phyloP scores from a whole-genome alignment of 2,888 invertebrate genomes.

The Sinohyriopsis cumingii region DNA sequence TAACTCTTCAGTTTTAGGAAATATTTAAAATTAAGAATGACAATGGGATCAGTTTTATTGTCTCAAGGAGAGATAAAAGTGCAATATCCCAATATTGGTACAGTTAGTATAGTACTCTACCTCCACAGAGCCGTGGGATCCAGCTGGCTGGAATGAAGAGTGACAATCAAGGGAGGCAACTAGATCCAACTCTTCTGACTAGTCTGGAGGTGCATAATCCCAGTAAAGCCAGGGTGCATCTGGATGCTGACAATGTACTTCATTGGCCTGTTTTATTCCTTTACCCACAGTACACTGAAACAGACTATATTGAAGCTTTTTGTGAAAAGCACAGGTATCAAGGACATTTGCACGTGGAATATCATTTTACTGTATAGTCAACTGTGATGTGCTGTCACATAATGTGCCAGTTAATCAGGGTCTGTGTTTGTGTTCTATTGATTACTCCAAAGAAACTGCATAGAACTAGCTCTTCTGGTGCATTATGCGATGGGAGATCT shows the following conservation, averaged over 20 bases:
- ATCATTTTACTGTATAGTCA: no score
- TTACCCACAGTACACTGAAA: conserved; percentile 90
- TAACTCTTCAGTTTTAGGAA: not conserved
- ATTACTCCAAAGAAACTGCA: no score
- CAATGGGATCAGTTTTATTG: not conserved
- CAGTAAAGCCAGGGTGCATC: conserved; percentile 65
- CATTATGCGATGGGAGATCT: no score
- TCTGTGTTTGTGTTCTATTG: no score
- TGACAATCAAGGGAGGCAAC: conserved; percentile 20
- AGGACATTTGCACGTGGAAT: conserved; percentile 11
- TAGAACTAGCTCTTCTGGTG: no score
- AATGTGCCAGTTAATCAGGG: no score
- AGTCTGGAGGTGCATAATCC: conserved; percentile 62
- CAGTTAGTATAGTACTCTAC: not conserved
- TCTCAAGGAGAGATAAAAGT: no score
- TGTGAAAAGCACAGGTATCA: conserved; percentile 79
- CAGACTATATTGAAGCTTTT: conserved; percentile 89
- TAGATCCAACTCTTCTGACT: conserved; percentile 38
- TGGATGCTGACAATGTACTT: conserved; percentile 75
- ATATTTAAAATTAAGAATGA: not conserved
- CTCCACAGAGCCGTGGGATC: conserved; percentile 49
- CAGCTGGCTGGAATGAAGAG: conserved; percentile 45
- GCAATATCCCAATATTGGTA: no score
- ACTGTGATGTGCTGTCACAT: no score
- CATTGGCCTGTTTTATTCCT: conserved; percentile 91